A percentile compares a stretch with the other conserved stretches of the same genome.
phyloP scores from a whole-genome alignment of 2,888 invertebrate genomes.

The Pammene fasciana region DNA sequence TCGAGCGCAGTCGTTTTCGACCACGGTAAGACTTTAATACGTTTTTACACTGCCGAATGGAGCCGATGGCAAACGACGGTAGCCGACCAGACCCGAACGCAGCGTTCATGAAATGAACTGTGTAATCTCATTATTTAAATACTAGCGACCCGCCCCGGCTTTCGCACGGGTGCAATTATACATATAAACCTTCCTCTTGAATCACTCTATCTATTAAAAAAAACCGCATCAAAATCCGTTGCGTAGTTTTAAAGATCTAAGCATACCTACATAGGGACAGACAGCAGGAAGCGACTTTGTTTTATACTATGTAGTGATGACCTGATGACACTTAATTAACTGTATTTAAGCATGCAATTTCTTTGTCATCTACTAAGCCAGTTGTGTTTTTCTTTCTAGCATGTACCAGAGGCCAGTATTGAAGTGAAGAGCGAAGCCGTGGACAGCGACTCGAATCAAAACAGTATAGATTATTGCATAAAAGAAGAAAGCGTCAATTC shows the following conservation, averaged over 20 bases:
- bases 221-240: too few relatives aligned
- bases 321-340: too few relatives aligned
- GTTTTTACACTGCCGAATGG: neutral
- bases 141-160: too few relatives aligned
- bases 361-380: neutral
- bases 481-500: constrained; percentile 25
- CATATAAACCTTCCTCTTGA: too few relatives aligned
- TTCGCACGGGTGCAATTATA: too few relatives aligned
- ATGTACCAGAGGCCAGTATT: neutral
- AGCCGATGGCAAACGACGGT: neutral
- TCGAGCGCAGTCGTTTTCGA: constrained; percentile 18
- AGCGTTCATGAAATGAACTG: too few relatives aligned
- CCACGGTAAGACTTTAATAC: constrained; percentile 5
- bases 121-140: too few relatives aligned
- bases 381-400: constrained; percentile 5
- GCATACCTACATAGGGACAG: too few relatives aligned
- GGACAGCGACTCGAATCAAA: constrained; percentile 14
- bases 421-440: neutral
- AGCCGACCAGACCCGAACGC: neutral
- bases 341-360: neutral
- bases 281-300: too few relatives aligned
- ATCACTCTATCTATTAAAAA: too few relatives aligned
- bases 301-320: too few relatives aligned
- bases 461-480: constrained; percentile 7
- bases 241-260: too few relatives aligned